Evolutionary conservation across 2,113 vertebrate species (phyloP).

Genomic region (Brachypteracias leptosomus): DNA sequence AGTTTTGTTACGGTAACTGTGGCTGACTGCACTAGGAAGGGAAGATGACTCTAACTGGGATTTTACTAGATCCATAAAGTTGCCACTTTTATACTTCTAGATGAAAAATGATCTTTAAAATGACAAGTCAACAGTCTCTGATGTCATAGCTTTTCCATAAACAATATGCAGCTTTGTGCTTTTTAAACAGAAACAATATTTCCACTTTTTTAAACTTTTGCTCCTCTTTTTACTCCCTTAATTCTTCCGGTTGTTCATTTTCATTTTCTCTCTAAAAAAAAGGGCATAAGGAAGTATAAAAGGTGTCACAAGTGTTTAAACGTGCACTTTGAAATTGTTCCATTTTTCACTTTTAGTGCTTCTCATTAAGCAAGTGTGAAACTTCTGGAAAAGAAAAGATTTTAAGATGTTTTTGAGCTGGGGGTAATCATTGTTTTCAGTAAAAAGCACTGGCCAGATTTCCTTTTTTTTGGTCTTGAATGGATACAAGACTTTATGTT

Average conservation of each 20-base stretch:
- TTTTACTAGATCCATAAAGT: background rate
- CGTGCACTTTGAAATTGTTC: background rate
- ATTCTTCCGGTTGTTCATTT: background rate
- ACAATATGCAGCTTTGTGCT: background rate
- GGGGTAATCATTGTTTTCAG: background rate
- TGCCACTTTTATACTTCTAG: background rate
- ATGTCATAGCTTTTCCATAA: background rate
- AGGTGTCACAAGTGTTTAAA: background rate
- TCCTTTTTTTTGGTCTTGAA: background rate
- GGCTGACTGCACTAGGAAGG: background rate
- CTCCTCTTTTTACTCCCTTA: background rate
- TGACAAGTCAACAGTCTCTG: background rate
- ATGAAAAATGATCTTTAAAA: background rate
- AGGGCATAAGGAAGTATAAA: background rate
- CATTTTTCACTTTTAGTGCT: background rate
- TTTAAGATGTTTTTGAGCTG: background rate
- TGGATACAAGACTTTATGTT: background rate
- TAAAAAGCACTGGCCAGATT: background rate
- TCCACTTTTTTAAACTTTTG: background rate
- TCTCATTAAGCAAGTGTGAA: background rate
- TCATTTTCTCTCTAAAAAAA: background rate
- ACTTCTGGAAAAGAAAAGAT: background rate
- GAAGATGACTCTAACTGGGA: background rate
- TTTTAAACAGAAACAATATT: background rate
- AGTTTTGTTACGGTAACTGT: background rate